Base-by-base conservation (phyloP, 2,888 invertebrate genomes). In the Hydrotaea cyrtoneurina region DNA sequence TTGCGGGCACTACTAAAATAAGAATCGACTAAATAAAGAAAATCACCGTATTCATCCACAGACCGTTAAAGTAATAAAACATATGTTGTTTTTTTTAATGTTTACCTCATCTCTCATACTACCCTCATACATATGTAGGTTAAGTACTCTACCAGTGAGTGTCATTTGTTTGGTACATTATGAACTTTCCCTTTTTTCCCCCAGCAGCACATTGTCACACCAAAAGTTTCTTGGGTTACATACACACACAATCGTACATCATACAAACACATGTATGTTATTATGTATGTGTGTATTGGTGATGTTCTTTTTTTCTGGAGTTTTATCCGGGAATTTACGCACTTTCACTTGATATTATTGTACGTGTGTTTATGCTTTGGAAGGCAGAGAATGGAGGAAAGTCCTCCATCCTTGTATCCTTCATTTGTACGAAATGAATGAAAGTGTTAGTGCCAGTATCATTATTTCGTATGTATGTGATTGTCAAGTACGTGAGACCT, bases 401-500 rank as follows among this genome's bases (percentile, higher is more conserved):
- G 19, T 21, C 15, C 66, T 19, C n/a, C 39, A n/a, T 31, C 5
- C 62, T 7, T 36, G 3, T 43, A 11, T 13, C 23, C 69, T 19
- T 15, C 23, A 23, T 31, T 62, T 4, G n/a, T 26, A 3, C 2
- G 15, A 15, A 59, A 74, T 78, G 23, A 59, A 74, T 78, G 50
- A 50, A 79, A 79, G 72, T 83, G 64, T 76, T 64, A 59, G 26
- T 80, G 69, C 50, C 46, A 23, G n/a, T 66, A 46, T 79, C 57
- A 71, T 75, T 76, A 73, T 26, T 53, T 71, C 26, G 11, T 39
- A 55, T 73, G 39, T 79, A n/a, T 66, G 57, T 79, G 39, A 75
- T 78, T 82, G 71, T 75, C 71, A 57, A 57, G 64, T 55, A 83
- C 76, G 79, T 79, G 79, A 79, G 72, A 75, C 66, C 72, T 50